Conservation (phyloP, 1,140 invertebrate genomes). For the Pseudomyrmex dendroicus region DNA sequence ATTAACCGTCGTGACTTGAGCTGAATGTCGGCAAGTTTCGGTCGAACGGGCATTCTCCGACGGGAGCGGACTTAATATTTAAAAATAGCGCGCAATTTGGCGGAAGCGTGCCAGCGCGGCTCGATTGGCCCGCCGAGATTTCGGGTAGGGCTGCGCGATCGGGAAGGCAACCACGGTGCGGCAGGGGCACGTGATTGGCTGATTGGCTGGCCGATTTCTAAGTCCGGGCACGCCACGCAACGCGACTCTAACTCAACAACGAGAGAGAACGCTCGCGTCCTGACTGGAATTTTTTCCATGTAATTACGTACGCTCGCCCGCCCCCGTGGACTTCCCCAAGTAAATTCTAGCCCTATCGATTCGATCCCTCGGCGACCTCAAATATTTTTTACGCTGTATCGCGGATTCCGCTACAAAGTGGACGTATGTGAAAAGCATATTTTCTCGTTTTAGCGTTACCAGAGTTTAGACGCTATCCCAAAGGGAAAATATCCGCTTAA, state of each 20-base stretch:
- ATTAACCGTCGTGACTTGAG: conserved; percentile 43
- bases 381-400: conserved; percentile 50
- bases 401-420: conserved; percentile 15
- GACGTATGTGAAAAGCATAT: conserved; percentile 25
- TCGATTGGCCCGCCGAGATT: conserved; percentile 73
- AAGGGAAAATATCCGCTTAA: conserved; percentile 2
- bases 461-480: not conserved
- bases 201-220: conserved; percentile 74
- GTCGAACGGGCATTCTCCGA: conserved; percentile 33
- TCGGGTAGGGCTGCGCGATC: conserved; percentile 55
- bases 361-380: conserved; percentile 21
- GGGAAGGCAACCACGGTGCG: conserved; percentile 48
- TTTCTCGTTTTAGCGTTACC: not conserved
- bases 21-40: conserved; percentile 49
- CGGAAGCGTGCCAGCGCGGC: conserved; percentile 64
- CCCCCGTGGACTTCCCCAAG: conserved; percentile 33
- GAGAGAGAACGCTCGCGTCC: conserved; percentile 74
- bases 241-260: conserved; percentile 74
- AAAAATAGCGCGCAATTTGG: conserved; percentile 72
- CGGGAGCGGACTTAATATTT: conserved; percentile 67
- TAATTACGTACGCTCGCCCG: conserved; percentile 76
- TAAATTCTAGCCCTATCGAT: conserved; percentile 57
- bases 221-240: conserved; percentile 74
- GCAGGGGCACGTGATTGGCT: conserved; percentile 72
- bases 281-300: conserved; percentile 82